Base-by-base conservation (phyloP, 1,140 invertebrate species). In the Halyomorpha halys region DNA sequence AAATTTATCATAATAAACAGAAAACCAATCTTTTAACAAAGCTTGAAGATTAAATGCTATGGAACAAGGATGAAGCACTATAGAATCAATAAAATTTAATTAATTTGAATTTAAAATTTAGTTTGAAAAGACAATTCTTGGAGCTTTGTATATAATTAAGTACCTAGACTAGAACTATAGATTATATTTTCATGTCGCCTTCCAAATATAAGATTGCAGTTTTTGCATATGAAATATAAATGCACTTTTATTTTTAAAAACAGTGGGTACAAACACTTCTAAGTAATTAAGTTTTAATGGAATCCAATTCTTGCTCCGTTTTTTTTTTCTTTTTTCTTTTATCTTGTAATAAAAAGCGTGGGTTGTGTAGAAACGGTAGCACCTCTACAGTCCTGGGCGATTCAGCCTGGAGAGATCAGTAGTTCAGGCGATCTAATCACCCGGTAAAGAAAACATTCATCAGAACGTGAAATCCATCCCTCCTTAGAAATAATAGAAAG, bases 221-320 rank as follows among this genome's bases (percentile, higher is more conserved):
- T 39, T 56, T 23, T 56, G 53, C 53, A 56, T 56, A 56, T 23
- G 19, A 56, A 56, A 56, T 56, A 56, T 56, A 56, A 56, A 56
- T 56, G 53, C 53, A 56, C 53, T 56, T 56, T 56, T 23, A 39
- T 39, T 49, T 19, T 49, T 49, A 56, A 56, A 56, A 56, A 56
- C 53, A 56, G 53, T 56, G 53, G 53, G 53, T 56, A 56, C 23
- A 56, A 56, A 56, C 23, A 56, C 23, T 56, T 56, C 53, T 56
- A 56, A 56, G 34, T 39, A 39, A 39, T 23, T 56, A 56, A 56
- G 53, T 56, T 23, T 56, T 25, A 56, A 56, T 56, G 53, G 53
- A 56, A 56, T 56, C 53, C 19, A 23, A 56, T 39, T 23, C 53
- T 56, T 56, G 53, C 53, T 56, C 53, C 53, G 53, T 56, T 56